phyloP scores from a whole-genome alignment of 2,113 vertebrate genomes.

The Haemorhous mexicanus region DNA sequence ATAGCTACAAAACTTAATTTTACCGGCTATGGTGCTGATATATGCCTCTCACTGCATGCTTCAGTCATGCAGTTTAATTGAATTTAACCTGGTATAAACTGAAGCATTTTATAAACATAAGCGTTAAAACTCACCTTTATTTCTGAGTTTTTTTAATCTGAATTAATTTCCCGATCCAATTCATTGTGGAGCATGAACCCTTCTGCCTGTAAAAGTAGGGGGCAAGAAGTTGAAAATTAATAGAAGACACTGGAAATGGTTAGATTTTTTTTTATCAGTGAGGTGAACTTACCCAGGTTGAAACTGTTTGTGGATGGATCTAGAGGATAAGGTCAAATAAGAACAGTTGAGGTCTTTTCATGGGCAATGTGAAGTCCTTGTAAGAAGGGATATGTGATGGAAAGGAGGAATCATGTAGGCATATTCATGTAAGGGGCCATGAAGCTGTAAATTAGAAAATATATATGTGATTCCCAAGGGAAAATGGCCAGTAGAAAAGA shows the following conservation, averaged over 20 bases:
- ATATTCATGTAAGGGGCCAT: neutral
- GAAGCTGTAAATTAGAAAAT: conserved; percentile 43
- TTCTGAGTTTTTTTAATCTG: neutral
- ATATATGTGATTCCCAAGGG: neutral
- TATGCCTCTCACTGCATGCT: neutral
- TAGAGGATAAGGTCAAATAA: neutral
- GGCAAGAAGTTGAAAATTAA: neutral
- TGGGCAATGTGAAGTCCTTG: neutral
- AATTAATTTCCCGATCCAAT: neutral
- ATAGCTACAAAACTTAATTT: neutral
- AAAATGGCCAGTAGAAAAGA: conserved; percentile 22
- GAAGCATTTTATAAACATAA: neutral
- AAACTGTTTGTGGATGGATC: neutral
- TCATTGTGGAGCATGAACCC: neutral
- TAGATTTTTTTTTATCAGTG: neutral
- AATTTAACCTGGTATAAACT: neutral
- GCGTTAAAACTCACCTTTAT: neutral
- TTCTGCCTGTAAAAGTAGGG: neutral
- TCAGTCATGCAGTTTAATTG: neutral
- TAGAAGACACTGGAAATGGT: neutral
- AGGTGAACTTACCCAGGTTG: neutral
- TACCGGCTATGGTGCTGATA: neutral
- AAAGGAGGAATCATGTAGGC: neutral
- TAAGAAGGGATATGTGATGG: neutral
- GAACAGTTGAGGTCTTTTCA: neutral